A percentile compares a stretch with the other conserved stretches of the same genome.
Conservation (phyloP, 2,888 invertebrate genomes). For the Rhorus exstirpatorius region DNA sequence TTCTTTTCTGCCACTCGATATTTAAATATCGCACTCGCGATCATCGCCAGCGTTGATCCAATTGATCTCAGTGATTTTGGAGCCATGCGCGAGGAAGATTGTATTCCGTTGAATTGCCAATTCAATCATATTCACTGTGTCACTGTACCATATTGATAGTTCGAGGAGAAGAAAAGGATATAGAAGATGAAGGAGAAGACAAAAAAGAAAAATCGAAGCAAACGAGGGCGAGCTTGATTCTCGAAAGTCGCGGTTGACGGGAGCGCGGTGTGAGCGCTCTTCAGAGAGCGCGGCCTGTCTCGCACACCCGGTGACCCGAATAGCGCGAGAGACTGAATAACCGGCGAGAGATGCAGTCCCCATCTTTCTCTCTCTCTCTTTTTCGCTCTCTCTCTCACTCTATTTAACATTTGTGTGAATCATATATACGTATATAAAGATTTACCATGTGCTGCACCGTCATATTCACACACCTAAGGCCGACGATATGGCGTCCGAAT, state of each 20-base stretch:
- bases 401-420: slow-evolving; percentile 45
- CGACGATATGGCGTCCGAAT: slow-evolving; percentile 71
- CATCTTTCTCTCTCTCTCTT: slow-evolving; percentile 28
- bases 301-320: slow-evolving; percentile 72
- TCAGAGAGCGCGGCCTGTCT: slow-evolving; percentile 45
- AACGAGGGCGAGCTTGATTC: slow-evolving; percentile 58
- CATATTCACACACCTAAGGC: slow-evolving; percentile 59
- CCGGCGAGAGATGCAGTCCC: slow-evolving; percentile 69
- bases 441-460: slow-evolving; percentile 35
- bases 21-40: neutral
- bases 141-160: slow-evolving; percentile 26
- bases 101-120: neutral
- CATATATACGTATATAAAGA: neutral
- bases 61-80: neutral
- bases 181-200: neutral
- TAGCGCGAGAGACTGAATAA: slow-evolving; percentile 71
- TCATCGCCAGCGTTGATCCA: neutral
- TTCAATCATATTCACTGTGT: slow-evolving; percentile 21
- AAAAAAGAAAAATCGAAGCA: slow-evolving; percentile 25
- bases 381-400: too few relatives aligned
- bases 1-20: neutral
- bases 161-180: neutral
- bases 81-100: neutral
- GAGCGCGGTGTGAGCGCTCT: slow-evolving; percentile 54
- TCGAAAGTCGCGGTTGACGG: slow-evolving; percentile 63